Conservation (phyloP, 2,888 invertebrate genomes). For the Cacoxenus indagator region DNA sequence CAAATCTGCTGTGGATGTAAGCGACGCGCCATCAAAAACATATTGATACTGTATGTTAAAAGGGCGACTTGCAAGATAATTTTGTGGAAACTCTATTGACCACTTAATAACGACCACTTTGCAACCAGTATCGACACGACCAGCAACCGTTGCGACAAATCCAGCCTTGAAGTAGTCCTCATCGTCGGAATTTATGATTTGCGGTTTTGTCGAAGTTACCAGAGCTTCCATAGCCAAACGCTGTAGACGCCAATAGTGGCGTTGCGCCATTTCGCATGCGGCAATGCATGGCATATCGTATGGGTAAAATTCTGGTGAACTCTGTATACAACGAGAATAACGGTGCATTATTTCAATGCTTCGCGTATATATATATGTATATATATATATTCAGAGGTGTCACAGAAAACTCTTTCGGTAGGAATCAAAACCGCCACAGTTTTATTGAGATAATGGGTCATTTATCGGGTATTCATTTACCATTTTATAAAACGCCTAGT, state of each 20-base stretch:
- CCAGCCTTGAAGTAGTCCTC: neutral
- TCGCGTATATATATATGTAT: too few species aligned
- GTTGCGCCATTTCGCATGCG: conserved; percentile 64
- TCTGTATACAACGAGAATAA: conserved; percentile 42
- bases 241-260: conserved; percentile 59
- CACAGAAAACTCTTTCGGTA: too few species aligned
- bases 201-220: conserved; percentile 48
- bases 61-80: conserved; percentile 57
- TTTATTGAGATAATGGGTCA: too few species aligned
- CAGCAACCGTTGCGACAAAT: conserved; percentile 9
- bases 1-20: neutral
- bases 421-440: too few species aligned
- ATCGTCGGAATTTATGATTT: conserved; percentile 36
- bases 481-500: too few species aligned
- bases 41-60: conserved; percentile 64
- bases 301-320: conserved; percentile 58
- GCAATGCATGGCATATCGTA: conserved; percentile 66
- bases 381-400: too few species aligned
- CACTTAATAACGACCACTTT: conserved; percentile 52
- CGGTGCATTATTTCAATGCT: too few species aligned
- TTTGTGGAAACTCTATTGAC: conserved; percentile 57
- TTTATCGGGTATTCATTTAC: too few species aligned
- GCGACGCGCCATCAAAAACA: conserved; percentile 75
- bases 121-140: conserved; percentile 13
- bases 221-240: conserved; percentile 48